A percentile compares a stretch with the other conserved stretches of the same genome.
These are phyloP conservation scores for Esox masquinongy DNA, from an alignment of 2,797 vertebrate genomes.

Conservation along the genomic window DNA sequence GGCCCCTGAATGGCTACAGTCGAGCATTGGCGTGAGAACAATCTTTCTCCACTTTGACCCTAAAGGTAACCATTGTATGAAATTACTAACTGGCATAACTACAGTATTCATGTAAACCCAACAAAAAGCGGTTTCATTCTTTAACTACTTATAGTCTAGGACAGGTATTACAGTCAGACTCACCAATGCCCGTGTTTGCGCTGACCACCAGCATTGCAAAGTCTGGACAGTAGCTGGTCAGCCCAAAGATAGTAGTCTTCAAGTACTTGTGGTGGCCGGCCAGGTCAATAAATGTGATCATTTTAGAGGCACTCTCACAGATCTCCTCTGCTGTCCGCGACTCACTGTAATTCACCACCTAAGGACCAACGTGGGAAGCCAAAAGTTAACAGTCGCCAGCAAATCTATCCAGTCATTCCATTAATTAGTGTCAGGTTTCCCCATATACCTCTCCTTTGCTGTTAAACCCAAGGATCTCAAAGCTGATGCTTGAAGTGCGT, in stretches of 20 bases:
- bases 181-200: conserved; percentile 89
- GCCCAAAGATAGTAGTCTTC: conserved; percentile 89
- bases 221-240: conserved; percentile 90
- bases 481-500: conserved; percentile 89
- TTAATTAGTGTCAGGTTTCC: not conserved
- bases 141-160: not conserved
- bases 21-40: not conserved
- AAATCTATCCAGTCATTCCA: not conserved
- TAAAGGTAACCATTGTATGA: not conserved
- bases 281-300: conserved; percentile 92
- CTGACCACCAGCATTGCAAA: conserved; percentile 90
- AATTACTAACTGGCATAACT: not conserved
- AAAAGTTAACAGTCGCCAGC: not conserved
- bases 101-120: not conserved
- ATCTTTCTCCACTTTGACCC: too few species aligned
- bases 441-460: conserved; percentile 86
- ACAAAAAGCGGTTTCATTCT: not conserved
- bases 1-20: not conserved
- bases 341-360: conserved; percentile 92
- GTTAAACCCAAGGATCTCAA: conserved; percentile 90
- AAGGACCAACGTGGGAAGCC: not conserved
- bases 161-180: conserved; percentile 25
- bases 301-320: conserved; percentile 90
- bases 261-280: conserved; percentile 91
- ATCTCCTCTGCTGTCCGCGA: conserved; percentile 89